Evolutionary conservation across 1,140 invertebrate genomes (phyloP), one percentile per base, ranked within the genome.

Genomic region (Temnothorax nylanderi): DNA sequence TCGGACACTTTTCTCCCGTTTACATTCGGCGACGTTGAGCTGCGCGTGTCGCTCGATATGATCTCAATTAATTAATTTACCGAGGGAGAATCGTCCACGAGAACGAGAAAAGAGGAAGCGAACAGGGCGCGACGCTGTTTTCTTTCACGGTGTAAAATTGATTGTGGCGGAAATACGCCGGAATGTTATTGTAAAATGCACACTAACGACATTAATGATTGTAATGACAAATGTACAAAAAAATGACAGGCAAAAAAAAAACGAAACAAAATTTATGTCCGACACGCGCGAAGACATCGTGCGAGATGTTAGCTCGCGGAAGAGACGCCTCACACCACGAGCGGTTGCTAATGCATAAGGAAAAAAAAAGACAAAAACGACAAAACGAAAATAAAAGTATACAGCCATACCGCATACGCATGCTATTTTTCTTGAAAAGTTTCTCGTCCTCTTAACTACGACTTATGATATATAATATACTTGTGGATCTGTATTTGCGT

Each of bases 111-210:
- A 65, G 26, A 74, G 34, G 41, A 67, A 44, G 67, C 54, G 69
- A 75, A 74, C 26, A 34, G n/a, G 26, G 67, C 69, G 69, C 56
- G 26, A 82, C 44, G 41, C 54, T 71, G 44, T 82, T 84, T 75
- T 84, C 54, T 84, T 84, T 56, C 41, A 84, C 62, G 18, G 21
- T 74, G 74, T 75, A 88, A 32, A 56, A 60, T 60, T 56, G 13
- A 49, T 32, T 88, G 26, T 51, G 62, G 44, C 64, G 72, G 75
- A 64, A 77, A 58, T 47, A 75, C 18, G 41, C 49, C 21, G 37
- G 54, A 71, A 56, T 88, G 84, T 89, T 89, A 88, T 81, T 90
- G 86, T 92, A 92, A 90, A 88, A 86, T 92, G 91, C 91, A 93
- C 91, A 93, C 91, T 74, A 78, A 89, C 60, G 88, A 81, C 77